phyloP scores from a whole-genome alignment of 2,797 vertebrate species.

The Enteromius viviparus region DNA sequence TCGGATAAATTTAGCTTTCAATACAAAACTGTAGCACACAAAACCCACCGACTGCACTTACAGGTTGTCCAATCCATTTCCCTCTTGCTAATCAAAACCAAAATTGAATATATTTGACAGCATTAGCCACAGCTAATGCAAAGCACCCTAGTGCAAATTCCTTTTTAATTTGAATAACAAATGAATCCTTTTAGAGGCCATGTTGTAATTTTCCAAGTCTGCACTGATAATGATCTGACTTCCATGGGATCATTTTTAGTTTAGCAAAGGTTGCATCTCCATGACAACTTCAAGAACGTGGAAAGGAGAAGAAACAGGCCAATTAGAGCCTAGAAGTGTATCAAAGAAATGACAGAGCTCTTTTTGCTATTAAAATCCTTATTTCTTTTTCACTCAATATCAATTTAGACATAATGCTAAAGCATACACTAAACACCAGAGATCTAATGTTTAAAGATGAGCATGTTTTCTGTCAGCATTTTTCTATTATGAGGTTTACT shows the following conservation, averaged over 20 bases:
- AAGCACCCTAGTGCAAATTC: slow-evolving; percentile 56
- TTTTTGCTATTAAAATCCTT: neutral
- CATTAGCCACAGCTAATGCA: slow-evolving; percentile 58
- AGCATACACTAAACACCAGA: neutral
- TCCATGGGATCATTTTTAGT: slow-evolving; percentile 62
- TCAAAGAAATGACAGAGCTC: slow-evolving; percentile 5
- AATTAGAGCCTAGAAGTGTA: slow-evolving; percentile 25
- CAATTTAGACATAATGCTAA: slow-evolving; percentile 24
- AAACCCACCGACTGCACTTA: slow-evolving; percentile 14
- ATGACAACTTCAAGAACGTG: slow-evolving; percentile 67
- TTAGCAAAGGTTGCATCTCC: slow-evolving; percentile 69
- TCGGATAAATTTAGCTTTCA: neutral
- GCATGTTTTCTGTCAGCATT: neutral
- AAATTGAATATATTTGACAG: slow-evolving; percentile 60
- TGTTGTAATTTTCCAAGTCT: slow-evolving; percentile 62
- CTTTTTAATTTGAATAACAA: slow-evolving; percentile 73
- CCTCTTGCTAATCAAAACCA: slow-evolving; percentile 60
- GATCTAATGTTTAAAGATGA: slow-evolving; percentile 2
- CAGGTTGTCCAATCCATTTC: slow-evolving; percentile 31
- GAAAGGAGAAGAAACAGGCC: slow-evolving; percentile 39
- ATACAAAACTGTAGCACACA: neutral
- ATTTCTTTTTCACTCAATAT: slow-evolving; percentile 6
- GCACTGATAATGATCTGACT: slow-evolving; percentile 64
- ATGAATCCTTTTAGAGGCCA: slow-evolving; percentile 70
- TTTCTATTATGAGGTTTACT: neutral